phyloP scores from a whole-genome alignment of 2,797 vertebrate species.

The Pogonophryne albipinna region DNA sequence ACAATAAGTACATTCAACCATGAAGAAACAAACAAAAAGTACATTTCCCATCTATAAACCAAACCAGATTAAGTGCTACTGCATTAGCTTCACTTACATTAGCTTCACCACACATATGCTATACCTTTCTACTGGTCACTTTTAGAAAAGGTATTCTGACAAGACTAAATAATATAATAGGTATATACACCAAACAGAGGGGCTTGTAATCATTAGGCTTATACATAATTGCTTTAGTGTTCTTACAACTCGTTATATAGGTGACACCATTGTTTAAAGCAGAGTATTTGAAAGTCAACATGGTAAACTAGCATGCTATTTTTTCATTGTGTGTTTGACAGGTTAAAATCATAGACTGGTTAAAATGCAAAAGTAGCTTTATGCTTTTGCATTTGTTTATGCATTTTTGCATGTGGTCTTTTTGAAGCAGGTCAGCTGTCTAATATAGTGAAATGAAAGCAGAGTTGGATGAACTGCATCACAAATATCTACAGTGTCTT shows the following conservation, averaged over 20 bases:
- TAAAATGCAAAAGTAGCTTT: neutral
- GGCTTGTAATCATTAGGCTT: neutral
- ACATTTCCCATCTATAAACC: too few relatives aligned
- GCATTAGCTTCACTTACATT: too few relatives aligned
- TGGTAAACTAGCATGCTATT: neutral
- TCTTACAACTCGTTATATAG: neutral
- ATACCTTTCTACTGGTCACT: neutral
- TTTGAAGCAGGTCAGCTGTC: neutral
- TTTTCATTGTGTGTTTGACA: neutral
- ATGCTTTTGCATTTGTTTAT: neutral
- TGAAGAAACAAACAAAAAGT: too few relatives aligned
- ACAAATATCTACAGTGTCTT: neutral
- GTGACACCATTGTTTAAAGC: neutral
- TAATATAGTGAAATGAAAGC: slow-evolving; percentile 9
- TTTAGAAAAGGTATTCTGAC: too few relatives aligned
- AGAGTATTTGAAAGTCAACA: neutral
- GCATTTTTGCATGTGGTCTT: neutral
- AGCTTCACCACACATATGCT: neutral
- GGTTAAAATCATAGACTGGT: too few relatives aligned
- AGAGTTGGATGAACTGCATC: neutral
- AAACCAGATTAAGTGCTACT: too few relatives aligned
- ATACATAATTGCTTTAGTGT: neutral
- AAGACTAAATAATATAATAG: neutral
- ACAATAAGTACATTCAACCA: too few relatives aligned
- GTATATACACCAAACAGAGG: neutral